Base-by-base conservation (phyloP, 2,888 invertebrate species). In the Cordilura impudica region DNA sequence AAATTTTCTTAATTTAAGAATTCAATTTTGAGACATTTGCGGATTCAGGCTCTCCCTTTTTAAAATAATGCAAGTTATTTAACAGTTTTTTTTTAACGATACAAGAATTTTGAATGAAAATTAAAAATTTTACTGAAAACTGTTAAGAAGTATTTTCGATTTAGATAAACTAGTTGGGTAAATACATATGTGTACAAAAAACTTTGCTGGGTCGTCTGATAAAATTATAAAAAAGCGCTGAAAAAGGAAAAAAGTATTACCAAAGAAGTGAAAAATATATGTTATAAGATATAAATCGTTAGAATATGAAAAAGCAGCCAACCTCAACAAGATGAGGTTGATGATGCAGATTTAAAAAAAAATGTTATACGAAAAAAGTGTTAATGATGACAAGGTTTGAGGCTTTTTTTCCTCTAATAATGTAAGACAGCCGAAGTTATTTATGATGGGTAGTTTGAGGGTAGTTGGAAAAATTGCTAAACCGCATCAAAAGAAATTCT, bases 401-500 rank as follows among this genome's bases (percentile, higher is more conserved):
- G 53, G 53, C 18, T 58, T 14, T 14, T 39, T 65, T 65, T 72
- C 26, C 45, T 19, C 51, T 43, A 70, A 39, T 39, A 39, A 23
- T 56, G 61, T 45, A 61, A 75, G 74, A 67, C 45, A 75, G 51
- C 8, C 54, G 69, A 67, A 76, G 73, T 77, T 72, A 67, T 65
- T 5, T 39, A 72, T 51, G 79, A 58, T 75, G 72, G 54, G 53
- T 69, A 61, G 53, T 54, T 14, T 47, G 56, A 35, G 21, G 19
- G 49, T 2, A 18, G 23, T 6, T 10, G 10, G 58, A 66, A 65
- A 76, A 74, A 78, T 81, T 73, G 67, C 77, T 70, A 66, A 79
- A 79, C 79, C 79, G 75, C 79, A 79, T 79, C 79, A 79, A 79
- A 79, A 79, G 79, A 75, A 75, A 79, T 79, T 43, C 66, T 67